Conservation (phyloP, 1,140 invertebrate genomes). For the Polypedilum vanderplanki region DNA sequence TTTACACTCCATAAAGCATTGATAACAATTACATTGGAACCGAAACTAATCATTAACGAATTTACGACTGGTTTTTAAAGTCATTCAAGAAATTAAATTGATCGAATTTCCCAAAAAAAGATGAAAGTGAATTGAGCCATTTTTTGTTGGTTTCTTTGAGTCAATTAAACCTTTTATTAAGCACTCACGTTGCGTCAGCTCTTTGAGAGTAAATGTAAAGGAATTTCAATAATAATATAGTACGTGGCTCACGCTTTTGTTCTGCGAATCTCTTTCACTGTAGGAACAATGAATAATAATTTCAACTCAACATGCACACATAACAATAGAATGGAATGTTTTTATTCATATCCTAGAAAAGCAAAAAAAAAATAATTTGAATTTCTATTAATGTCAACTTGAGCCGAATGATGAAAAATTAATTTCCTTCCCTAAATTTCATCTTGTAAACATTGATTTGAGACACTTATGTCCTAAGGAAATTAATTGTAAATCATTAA, state of each 20-base stretch:
- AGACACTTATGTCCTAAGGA: background rate
- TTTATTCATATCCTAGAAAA: background rate
- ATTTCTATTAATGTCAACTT: background rate
- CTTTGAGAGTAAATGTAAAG: background rate
- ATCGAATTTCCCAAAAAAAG: background rate
- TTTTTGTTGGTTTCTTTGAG: background rate
- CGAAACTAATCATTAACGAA: conserved; percentile 18
- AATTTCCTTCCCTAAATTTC: conserved; percentile 6
- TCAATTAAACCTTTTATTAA: conserved; percentile 16
- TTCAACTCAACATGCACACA: background rate
- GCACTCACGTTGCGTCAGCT: background rate
- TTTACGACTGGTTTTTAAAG: conserved; percentile 8
- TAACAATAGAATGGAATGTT: background rate
- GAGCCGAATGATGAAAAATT: background rate
- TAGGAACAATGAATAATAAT: background rate
- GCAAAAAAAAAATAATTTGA: background rate
- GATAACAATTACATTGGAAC: background rate
- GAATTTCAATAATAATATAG: background rate
- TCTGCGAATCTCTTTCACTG: background rate
- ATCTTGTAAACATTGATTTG: background rate
- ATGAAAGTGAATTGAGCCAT: background rate
- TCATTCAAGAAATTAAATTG: conserved; percentile 13
- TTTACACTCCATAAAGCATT: conserved; percentile 12
- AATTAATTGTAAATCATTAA: background rate
- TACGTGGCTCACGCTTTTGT: background rate